Percentiles rank a stretch among this genome's conserved stretches.
phyloP scores from a whole-genome alignment of 2,797 vertebrate species.

The Sebastes elongatus region DNA sequence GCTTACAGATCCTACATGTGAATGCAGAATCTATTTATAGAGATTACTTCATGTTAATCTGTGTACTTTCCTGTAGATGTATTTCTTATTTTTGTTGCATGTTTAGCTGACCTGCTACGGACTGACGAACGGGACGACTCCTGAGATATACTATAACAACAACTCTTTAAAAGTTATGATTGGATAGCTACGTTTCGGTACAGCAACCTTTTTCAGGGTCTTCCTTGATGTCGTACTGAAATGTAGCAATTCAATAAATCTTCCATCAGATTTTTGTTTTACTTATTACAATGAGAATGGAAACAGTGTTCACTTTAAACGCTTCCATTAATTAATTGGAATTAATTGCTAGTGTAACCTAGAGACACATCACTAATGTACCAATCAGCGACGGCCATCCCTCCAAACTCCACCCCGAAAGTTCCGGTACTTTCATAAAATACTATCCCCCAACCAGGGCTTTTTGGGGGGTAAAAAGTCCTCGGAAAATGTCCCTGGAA shows the following conservation, averaged over 20 bases:
- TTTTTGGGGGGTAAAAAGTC: no score
- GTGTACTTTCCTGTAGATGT: background rate
- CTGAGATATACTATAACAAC: background rate
- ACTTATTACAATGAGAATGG: background rate
- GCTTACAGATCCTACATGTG: fast-evolving
- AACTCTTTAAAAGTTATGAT: background rate
- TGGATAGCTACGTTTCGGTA: background rate
- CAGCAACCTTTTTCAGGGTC: background rate
- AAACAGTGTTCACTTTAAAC: background rate
- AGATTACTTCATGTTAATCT: background rate
- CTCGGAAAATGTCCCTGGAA: no score
- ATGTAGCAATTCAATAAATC: background rate
- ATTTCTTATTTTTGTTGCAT: background rate
- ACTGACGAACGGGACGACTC: background rate
- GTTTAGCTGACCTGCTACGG: background rate
- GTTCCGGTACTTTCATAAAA: no score
- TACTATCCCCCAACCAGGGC: no score
- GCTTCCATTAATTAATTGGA: background rate
- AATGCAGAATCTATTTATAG: no score
- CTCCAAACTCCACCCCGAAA: no score
- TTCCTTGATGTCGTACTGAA: background rate
- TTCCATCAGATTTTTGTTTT: no score
- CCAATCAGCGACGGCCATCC: no score
- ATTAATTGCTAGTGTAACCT: background rate
- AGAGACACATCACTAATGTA: background rate